A percentile compares a stretch with the other conserved stretches of the same genome.
These are phyloP conservation scores for Halocynthia roretzi DNA, from an alignment of 23 tunicate species.

Conservation along the genomic window DNA sequence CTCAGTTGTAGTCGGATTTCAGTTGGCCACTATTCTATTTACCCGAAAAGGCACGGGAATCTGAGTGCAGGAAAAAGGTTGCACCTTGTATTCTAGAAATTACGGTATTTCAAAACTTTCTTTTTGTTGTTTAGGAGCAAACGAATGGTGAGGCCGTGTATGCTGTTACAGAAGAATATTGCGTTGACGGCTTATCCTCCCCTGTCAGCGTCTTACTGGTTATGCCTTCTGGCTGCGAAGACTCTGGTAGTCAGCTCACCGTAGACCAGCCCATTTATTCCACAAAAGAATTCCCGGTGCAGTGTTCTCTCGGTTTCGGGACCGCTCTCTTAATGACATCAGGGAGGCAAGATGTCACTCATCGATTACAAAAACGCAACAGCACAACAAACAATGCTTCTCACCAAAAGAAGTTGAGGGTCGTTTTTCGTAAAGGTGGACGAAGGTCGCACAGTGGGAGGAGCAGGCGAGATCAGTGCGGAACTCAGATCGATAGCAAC, in stretches of 20 bases:
- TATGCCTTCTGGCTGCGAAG: slow-evolving; percentile 28
- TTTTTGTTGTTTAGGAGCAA: background rate
- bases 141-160: background rate
- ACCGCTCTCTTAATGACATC: slow-evolving; percentile 15
- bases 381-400: background rate
- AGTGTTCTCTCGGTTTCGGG: slow-evolving; percentile 42
- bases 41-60: too few species aligned
- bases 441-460: background rate
- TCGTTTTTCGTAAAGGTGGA: background rate
- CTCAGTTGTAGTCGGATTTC: background rate
- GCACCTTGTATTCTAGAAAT: background rate
- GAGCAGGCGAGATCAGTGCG: background rate
- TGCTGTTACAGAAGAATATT: slow-evolving; percentile 38
- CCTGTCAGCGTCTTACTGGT: slow-evolving; percentile 45
- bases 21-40: too few species aligned
- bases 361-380: background rate
- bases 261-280: slow-evolving; percentile 17
- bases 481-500: background rate
- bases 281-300: slow-evolving; percentile 22
- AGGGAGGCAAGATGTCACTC: background rate
- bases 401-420: background rate
- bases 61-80: background rate
- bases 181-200: slow-evolving; percentile 22
- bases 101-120: background rate
- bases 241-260: background rate